These are phyloP conservation scores for Mesocentrotus franciscanus DNA, from an alignment of 53 echinoderm and acorn worm species.

Conservation along the genomic window DNA sequence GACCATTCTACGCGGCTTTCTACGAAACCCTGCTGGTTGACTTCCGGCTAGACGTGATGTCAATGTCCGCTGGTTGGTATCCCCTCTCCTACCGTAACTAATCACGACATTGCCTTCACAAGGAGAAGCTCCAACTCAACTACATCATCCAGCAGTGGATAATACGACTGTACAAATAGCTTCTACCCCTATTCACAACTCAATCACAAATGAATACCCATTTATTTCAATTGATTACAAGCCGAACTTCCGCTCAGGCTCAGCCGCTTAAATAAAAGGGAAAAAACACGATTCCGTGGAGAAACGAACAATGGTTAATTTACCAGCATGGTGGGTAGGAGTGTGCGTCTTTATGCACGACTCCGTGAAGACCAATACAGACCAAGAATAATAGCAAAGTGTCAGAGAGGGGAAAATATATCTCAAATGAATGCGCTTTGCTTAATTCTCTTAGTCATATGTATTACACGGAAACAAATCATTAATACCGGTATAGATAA, in stretches of 20 bases:
- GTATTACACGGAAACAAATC: background rate
- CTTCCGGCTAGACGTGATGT: conserved; percentile 62
- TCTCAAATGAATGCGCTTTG: background rate
- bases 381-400: conserved; percentile 39
- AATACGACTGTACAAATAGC: conserved; percentile 47
- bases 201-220: conserved; percentile 49
- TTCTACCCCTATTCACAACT: conserved; percentile 19
- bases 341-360: conserved; percentile 10
- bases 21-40: conserved; percentile 45
- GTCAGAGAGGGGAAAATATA: conserved; percentile 39
- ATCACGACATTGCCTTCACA: background rate
- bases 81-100: background rate
- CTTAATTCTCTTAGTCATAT: background rate
- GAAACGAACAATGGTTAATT: conserved; percentile 61
- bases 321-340: background rate
- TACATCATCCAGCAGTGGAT: conserved; percentile 4
- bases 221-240: conserved; percentile 63
- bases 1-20: conserved; percentile 40
- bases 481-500: background rate
- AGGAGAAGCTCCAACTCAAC: background rate
- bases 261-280: conserved; percentile 35
- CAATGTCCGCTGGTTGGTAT: conserved; percentile 51
- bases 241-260: conserved; percentile 62
- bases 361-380: conserved; percentile 4
- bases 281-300: conserved; percentile 44